Evolutionary conservation across 2,797 vertebrate species (phyloP).

Genomic region (Pseudochirops cupreus): DNA sequence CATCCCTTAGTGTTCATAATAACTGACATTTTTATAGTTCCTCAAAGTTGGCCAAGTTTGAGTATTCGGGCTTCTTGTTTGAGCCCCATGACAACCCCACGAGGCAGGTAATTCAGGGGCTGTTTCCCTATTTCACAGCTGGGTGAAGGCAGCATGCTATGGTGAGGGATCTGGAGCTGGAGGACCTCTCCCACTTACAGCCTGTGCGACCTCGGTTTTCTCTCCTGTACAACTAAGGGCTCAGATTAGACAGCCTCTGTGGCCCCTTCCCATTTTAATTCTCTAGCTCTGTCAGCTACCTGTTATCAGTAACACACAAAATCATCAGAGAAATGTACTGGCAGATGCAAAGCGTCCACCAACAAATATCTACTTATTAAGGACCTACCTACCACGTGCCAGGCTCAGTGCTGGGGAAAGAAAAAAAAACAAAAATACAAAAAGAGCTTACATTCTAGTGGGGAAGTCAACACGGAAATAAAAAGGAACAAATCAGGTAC

Average conservation of each 20-base stretch:
- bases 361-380: neutral
- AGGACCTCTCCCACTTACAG: neutral
- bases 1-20: neutral
- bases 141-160: neutral
- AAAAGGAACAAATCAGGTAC: neutral
- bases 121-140: neutral
- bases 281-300: neutral
- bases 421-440: neutral
- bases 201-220: neutral
- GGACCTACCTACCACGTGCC: neutral
- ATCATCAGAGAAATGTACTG: neutral
- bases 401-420: neutral
- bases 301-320: neutral
- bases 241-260: neutral
- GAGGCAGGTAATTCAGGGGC: neutral
- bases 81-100: neutral
- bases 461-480: neutral
- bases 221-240: neutral
- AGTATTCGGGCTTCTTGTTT: neutral
- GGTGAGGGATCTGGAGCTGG: neutral
- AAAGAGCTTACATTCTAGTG: neutral
- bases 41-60: neutral
- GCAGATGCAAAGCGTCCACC: neutral
- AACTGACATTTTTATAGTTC: neutral
- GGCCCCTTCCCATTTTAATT: neutral